Evolutionary conservation across 2,888 invertebrate genomes (phyloP), one percentile per base, ranked within the genome.

Genomic region (Electrophaes corylata): DNA sequence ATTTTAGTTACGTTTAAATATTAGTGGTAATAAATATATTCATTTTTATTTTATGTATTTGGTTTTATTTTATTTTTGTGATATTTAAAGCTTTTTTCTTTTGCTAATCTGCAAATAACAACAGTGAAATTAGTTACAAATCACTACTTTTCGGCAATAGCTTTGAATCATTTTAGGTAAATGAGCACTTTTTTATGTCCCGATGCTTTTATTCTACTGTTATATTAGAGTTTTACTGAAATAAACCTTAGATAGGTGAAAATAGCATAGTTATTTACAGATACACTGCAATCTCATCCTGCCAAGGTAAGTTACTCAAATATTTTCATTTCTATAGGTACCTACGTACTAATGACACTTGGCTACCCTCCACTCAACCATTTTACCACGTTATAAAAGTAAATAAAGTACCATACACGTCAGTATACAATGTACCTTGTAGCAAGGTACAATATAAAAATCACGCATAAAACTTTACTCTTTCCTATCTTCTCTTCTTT

Each of bases 31-130:
- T 89, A 81, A 91, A 91, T 91, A 91, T 91, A 91, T 88, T 88
- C 88, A 87, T 87, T 89, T 90, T 89, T 91, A 91, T 90, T 91
- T 91, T 85, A 88, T 80, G 73, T 83, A 69, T 84, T 88, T 88
- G 82, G 86, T 89, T 92, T 92, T 82, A 86, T 91, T 86, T 88
- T 83, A 83, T 79, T 75, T 82, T 55, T 81, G 78, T 85, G 79
- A 60, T 67, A 73, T 64, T 37, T 44, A 44, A 19, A 37, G 57
- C 45, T 58, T 57, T 40, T 60, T 56, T 53, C n/a, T 19, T 45
- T 31, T 43, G 46, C 33, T 14, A 11, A 23, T n/a, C 23, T 43
- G 23, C 33, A 23, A 51, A 10, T 37, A 46, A 53, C 29, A 45
- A 52, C 2, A 51, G 23, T 40, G n/a, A 12, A 40, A 8, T 16